Conservation (phyloP, 2,797 vertebrate genomes). For the Sebastes matsubarae region DNA sequence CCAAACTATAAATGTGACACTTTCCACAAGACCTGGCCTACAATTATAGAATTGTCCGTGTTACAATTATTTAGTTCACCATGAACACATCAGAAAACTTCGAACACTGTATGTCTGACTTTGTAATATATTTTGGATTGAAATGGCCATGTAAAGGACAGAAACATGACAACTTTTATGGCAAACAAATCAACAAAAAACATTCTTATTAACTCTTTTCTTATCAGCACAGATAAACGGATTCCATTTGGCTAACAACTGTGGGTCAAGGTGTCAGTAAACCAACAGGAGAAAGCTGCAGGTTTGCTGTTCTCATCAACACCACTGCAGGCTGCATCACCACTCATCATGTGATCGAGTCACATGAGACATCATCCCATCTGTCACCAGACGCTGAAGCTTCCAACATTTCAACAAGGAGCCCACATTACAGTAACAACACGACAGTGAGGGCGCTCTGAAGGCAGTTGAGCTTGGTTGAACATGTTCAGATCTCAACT, state of each 20-base stretch:
- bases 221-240: neutral
- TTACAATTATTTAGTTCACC: neutral
- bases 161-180: neutral
- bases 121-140: neutral
- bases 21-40: neutral
- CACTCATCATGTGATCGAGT: slow-evolving; percentile 70
- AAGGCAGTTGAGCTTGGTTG: rapidly evolving
- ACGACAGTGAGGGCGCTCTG: rapidly evolving
- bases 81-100: neutral
- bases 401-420: neutral
- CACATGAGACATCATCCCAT: slow-evolving; percentile 73
- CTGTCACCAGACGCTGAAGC: slow-evolving; percentile 34
- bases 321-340: neutral
- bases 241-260: neutral
- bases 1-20: neutral
- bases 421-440: rapidly evolving
- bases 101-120: too few relatives aligned
- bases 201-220: neutral
- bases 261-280: neutral
- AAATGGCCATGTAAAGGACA: neutral
- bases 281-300: neutral
- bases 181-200: neutral
- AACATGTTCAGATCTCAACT: neutral
- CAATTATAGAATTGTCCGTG: neutral
- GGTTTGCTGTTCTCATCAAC: neutral